Percentiles rank a stretch among this genome's conserved stretches.
Evolutionary conservation across 2,797 vertebrate species (phyloP).

Genomic region (Coregonus sp.): DNA sequence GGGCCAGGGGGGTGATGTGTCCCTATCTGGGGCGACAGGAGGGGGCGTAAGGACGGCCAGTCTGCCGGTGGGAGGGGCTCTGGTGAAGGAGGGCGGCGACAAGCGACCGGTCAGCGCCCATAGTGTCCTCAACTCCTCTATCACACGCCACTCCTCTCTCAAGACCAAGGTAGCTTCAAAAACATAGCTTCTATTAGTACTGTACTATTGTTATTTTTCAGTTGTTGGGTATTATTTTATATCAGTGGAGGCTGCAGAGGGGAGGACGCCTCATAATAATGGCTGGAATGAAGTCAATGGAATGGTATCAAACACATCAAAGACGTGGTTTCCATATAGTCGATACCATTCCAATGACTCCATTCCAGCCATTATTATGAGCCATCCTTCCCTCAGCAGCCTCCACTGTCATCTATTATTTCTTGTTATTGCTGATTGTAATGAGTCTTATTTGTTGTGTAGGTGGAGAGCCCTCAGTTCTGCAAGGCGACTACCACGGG

Average conservation of each 20-base stretch:
- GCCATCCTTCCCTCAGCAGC: no score
- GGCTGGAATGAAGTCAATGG: no score
- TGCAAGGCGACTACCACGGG: slow-evolving; percentile 87
- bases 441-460: slow-evolving; percentile 2
- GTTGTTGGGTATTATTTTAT: no score
- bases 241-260: no score
- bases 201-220: no score
- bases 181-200: no score
- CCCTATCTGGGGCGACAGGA: slow-evolving; percentile 51
- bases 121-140: slow-evolving; percentile 92
- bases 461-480: slow-evolving; percentile 92
- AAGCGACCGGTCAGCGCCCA: slow-evolving; percentile 91
- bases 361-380: no score
- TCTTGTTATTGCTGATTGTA: neutral
- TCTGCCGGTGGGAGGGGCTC: slow-evolving; percentile 81
- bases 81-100: slow-evolving; percentile 87
- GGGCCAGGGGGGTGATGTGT: slow-evolving; percentile 75
- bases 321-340: no score
- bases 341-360: no score
- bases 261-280: no score
- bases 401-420: neutral
- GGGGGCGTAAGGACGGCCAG: slow-evolving; percentile 83
- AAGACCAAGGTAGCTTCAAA: slow-evolving; percentile 80
- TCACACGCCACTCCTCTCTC: slow-evolving; percentile 94
- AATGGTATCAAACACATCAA: no score